A percentile compares a stretch with the other conserved stretches of the same genome.
Evolutionary conservation across 2,888 invertebrate genomes (phyloP).

Genomic region (Acanthoscelides obtectus): DNA sequence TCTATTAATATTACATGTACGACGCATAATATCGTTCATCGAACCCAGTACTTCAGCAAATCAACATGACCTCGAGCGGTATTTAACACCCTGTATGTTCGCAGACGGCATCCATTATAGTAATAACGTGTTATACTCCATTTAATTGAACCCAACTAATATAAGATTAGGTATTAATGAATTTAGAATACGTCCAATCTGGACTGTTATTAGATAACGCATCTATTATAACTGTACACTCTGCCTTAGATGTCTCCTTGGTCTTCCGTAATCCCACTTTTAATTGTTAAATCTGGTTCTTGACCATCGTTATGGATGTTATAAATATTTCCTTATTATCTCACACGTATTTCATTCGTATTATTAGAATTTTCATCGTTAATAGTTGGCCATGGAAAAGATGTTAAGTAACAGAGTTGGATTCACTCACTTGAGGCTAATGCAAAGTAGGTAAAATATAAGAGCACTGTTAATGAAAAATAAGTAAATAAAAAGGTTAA

Average conservation of each 20-base stretch:
- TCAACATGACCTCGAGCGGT: background rate
- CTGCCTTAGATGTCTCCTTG: background rate
- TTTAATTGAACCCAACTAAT: background rate
- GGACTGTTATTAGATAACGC: background rate
- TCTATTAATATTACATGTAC: too few species aligned
- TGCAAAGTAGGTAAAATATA: too few species aligned
- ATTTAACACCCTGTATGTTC: background rate
- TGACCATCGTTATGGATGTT: background rate
- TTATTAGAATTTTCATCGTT: too few species aligned
- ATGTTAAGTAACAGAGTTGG: too few species aligned
- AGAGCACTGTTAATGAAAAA: too few species aligned
- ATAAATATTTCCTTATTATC: too few species aligned
- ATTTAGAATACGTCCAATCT: background rate
- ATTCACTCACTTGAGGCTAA: too few species aligned
- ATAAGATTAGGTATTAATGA: background rate
- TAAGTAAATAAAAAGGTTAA: too few species aligned
- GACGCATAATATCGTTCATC: background rate
- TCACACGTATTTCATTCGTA: too few species aligned
- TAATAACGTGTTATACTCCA: background rate
- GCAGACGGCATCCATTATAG: background rate
- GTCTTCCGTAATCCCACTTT: background rate
- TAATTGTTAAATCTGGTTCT: background rate
- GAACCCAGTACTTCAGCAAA: background rate
- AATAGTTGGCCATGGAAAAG: too few species aligned
- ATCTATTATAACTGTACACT: background rate